Evolutionary conservation across 2,113 vertebrate genomes (phyloP), one percentile per base, ranked within the genome.

Genomic region (Neogale vison): DNA sequence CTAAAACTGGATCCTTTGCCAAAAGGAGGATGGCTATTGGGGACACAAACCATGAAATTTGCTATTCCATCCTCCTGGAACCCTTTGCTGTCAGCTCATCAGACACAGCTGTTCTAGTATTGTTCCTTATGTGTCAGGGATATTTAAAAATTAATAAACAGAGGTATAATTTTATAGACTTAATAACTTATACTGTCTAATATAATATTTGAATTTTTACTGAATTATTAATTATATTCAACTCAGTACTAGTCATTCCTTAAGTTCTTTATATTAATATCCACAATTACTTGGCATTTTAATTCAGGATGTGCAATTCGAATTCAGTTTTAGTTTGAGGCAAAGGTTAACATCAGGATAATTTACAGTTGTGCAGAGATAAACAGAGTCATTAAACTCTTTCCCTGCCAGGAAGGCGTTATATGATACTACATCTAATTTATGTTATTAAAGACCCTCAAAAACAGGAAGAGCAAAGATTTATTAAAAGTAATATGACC

Each of bases 311-410:
- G 59, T 24, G 63, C 18, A 90, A 80, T 86, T 96, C 13, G 95
- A 80, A 74, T 63, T 90, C 42, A 65, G 83, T 89, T 95, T 77
- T 77, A 69, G 67, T 61, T 90, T 86, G 72, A 81, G 63, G 21
- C 39, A 90, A 65, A 85, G 23, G 13, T 34, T 90, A 91, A 76
- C 29, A 79, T 86, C 88, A 82, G 20, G 15, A 65, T 59, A 92
- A 71, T 59, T 89, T 87, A 87, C 36, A 76, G 42, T 34, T 82
- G 18, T 36, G 67, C 34, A 90, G 34, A 50, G 61, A 7, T 92
- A 90, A 93, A 55, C 14, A 61, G 59, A 79, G 26, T 91, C 23
- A 84, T 90, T 84, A 95, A 90, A 92, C 45, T 88, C 24, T 89
- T 93, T 15, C 10, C 26, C 4, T 87, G 59, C 42, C 59, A 88